Conservation (phyloP, 2,888 invertebrate genomes). For the Sarcophaga carnaria region DNA sequence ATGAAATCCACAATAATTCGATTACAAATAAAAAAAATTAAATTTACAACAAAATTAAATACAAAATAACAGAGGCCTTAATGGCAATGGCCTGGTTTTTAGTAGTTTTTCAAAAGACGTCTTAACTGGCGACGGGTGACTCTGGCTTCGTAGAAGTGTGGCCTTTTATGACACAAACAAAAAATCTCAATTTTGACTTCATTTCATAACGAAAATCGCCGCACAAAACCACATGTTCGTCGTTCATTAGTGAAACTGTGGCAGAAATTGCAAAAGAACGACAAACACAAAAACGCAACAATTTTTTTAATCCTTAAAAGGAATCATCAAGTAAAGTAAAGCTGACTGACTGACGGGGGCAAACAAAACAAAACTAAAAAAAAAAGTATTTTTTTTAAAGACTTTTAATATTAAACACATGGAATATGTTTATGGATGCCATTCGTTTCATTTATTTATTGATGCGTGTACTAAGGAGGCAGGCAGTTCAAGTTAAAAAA, state of each 20-base stretch:
- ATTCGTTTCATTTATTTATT: neutral
- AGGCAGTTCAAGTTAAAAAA: conserved; percentile 17
- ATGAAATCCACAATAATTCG: neutral
- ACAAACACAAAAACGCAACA: neutral
- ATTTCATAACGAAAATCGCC: neutral
- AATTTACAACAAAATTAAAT: conserved; percentile 7
- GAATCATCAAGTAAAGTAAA: conserved; percentile 47
- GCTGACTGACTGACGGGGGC: conserved; percentile 14
- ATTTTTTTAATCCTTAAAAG: conserved; percentile 35
- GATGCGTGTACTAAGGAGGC: neutral
- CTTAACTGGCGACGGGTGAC: neutral
- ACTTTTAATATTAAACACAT: neutral
- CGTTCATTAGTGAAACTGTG: neutral
- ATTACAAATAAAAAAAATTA: neutral
- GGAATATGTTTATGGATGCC: neutral
- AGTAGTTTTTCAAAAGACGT: neutral
- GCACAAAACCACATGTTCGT: neutral
- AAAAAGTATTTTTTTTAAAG: neutral
- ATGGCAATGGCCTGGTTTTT: conserved; percentile 63
- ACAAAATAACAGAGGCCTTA: conserved; percentile 26
- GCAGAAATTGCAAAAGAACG: neutral
- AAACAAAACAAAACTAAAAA: neutral
- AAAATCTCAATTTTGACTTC: neutral
- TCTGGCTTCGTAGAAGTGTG: neutral
- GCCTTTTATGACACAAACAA: conserved; percentile 53